A percentile compares a stretch with the other conserved stretches of the same genome.
Conservation (phyloP, 2,797 vertebrate species). For the Sphenopsis melanotis region DNA sequence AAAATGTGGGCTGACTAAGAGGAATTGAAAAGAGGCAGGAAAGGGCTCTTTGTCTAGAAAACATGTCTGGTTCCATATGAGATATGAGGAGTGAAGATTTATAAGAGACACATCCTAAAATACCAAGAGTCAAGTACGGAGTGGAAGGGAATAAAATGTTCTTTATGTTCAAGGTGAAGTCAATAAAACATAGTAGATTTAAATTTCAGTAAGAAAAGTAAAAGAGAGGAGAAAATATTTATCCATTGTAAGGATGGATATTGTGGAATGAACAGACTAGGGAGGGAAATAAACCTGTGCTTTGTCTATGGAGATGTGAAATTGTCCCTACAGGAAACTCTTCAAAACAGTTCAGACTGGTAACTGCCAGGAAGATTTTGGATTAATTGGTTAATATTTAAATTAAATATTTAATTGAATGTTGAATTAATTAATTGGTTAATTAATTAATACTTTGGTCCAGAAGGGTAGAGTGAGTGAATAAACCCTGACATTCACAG, state of each 20-base stretch:
- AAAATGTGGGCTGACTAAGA: background rate
- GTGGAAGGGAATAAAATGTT: background rate
- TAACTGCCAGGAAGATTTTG: background rate
- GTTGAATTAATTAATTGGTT: background rate
- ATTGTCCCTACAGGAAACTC: background rate
- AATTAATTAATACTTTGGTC: background rate
- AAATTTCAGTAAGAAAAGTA: background rate
- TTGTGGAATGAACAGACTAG: background rate
- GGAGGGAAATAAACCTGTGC: background rate
- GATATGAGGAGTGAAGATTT: background rate
- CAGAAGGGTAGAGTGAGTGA: background rate
- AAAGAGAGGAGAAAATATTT: background rate
- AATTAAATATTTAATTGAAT: background rate
- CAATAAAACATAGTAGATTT: rapidly evolving
- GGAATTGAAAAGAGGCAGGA: background rate
- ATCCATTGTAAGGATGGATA: background rate
- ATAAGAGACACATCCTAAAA: background rate
- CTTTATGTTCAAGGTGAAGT: background rate
- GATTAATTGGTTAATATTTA: background rate
- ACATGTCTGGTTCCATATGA: background rate
- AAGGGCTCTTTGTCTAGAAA: background rate
- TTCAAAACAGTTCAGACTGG: background rate
- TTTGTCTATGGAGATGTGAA: background rate
- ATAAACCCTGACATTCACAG: background rate
- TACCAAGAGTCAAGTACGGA: background rate